Conservation (phyloP, 2,797 vertebrate genomes). For the Diglossa cyanea region DNA sequence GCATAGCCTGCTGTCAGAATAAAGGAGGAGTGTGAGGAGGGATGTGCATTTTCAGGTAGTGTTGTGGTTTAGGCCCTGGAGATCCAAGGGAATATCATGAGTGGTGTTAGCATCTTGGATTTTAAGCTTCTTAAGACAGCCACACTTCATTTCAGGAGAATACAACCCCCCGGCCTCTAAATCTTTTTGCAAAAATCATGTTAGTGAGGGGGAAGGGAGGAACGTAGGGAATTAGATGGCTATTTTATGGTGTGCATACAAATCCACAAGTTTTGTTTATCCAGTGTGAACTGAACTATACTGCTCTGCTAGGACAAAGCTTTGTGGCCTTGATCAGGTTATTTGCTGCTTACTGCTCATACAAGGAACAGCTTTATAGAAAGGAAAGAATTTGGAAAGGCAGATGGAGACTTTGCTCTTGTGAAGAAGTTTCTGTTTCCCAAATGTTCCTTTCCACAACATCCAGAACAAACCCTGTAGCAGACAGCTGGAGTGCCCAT, state of each 20-base stretch:
- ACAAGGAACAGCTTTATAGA: not conserved
- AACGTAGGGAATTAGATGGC: not conserved
- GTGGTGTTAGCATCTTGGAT: not conserved
- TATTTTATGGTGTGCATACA: not conserved
- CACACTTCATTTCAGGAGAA: not conserved
- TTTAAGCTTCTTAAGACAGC: not conserved
- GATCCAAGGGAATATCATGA: not conserved
- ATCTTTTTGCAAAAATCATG: not conserved
- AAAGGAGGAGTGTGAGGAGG: not conserved
- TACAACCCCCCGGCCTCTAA: not conserved
- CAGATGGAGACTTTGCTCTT: not conserved
- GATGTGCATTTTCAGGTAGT: not conserved
- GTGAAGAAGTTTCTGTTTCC: not conserved
- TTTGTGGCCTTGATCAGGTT: no score
- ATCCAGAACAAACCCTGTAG: not conserved
- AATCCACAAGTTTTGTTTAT: not conserved
- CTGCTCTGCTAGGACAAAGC: not conserved
- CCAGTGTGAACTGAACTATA: not conserved
- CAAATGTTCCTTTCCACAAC: not conserved
- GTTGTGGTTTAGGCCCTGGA: not conserved
- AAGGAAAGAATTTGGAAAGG: not conserved
- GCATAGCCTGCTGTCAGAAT: not conserved
- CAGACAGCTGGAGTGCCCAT: not conserved
- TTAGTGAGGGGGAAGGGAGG: not conserved
- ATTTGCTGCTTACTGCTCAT: not conserved